These are phyloP conservation scores for Linyphia triangularis DNA, from an alignment of 2,888 invertebrate genomes.

Conservation along the genomic window DNA sequence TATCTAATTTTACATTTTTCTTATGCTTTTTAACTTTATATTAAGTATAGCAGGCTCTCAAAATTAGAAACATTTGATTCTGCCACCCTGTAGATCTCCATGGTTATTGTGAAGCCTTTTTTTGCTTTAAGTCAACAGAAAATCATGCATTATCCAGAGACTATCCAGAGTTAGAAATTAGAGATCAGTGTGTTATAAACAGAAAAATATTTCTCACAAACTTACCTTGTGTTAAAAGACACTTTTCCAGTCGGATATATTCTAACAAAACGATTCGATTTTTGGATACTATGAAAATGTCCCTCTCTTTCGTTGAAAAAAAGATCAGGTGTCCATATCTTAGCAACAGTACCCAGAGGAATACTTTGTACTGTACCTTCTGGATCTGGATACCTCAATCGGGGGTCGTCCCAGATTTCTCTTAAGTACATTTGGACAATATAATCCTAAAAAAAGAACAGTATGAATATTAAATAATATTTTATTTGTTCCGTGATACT, in stretches of 20 bases:
- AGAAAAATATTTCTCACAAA: no score
- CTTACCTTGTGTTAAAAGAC: conserved; percentile 65
- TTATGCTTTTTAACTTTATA: no score
- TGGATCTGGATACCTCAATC: conserved; percentile 68
- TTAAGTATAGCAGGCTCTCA: no score
- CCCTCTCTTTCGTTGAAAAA: conserved; percentile 74
- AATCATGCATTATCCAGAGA: no score
- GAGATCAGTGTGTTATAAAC: no score
- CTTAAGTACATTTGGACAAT: conserved; percentile 67
- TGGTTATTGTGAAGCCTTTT: no score
- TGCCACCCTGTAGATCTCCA: no score
- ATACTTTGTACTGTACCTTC: conserved; percentile 69
- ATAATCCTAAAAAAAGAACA: conserved; percentile 57
- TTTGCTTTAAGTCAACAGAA: no score
- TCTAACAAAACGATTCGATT: conserved; percentile 65
- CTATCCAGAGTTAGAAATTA: no score
- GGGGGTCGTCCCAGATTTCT: conserved; percentile 73
- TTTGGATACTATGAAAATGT: conserved; percentile 64
- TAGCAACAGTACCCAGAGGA: conserved; percentile 42
- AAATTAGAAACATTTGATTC: no score
- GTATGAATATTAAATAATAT: neutral
- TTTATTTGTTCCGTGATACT: no score
- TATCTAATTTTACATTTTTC: no score
- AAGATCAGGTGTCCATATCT: conserved; percentile 73
- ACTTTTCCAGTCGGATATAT: conserved; percentile 69